phyloP scores from a whole-genome alignment of 2,797 vertebrate genomes.

The Coregonus suidteri region DNA sequence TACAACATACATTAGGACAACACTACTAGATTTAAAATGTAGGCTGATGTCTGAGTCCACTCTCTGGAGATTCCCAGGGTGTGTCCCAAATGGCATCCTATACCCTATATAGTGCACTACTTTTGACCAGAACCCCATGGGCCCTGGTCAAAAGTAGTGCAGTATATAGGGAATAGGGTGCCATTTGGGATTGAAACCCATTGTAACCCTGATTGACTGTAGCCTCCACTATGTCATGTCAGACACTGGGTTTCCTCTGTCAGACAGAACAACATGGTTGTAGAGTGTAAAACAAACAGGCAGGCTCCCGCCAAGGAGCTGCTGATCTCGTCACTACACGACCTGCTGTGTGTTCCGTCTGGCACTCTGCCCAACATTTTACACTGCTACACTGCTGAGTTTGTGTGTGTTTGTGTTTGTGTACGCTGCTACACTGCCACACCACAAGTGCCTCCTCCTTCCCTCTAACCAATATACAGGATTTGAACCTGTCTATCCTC shows the following conservation, averaged over 20 bases:
- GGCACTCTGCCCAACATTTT: not conserved
- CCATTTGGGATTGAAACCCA: not conserved
- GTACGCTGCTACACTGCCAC: not conserved
- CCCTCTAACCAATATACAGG: not conserved
- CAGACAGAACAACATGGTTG: not conserved
- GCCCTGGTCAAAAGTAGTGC: not conserved
- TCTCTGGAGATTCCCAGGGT: not conserved
- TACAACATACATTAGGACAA: not conserved
- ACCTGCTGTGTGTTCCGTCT: slow-evolving; percentile 25
- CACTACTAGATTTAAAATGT: not conserved
- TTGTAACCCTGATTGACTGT: not conserved
- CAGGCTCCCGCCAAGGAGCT: not conserved
- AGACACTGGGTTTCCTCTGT: slow-evolving; percentile 3
- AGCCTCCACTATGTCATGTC: not conserved
- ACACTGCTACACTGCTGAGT: not conserved
- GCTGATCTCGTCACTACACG: not conserved
- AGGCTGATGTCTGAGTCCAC: not conserved
- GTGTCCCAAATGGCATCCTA: not conserved
- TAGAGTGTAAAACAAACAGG: slow-evolving; percentile 18
- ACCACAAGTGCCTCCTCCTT: not conserved
- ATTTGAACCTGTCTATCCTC: not conserved
- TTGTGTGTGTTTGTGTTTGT: not conserved
- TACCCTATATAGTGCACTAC: not conserved
- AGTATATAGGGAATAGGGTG: not conserved
- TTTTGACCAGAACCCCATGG: not conserved